Percentiles rank a stretch among this genome's conserved stretches.
Conservation (phyloP, 2,113 vertebrate genomes). For the Odocoileus hemionus region DNA sequence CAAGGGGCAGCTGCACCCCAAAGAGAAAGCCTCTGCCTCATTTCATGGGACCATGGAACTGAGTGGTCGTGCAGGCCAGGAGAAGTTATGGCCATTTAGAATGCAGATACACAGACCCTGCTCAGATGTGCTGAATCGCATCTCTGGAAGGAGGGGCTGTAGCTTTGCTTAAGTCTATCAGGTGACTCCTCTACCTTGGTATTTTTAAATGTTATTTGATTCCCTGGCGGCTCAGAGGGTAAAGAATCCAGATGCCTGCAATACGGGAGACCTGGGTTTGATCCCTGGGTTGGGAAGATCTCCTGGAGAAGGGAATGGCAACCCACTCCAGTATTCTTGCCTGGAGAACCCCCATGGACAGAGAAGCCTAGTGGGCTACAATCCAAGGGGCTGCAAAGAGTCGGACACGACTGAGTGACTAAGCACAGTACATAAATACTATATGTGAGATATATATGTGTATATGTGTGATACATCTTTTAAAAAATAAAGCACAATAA, state of each 20-base stretch:
- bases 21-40: neutral
- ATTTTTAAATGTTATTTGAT: neutral
- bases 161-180: neutral
- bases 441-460: neutral
- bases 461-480: neutral
- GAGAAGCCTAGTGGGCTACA: too few species aligned
- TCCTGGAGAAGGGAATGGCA: too few species aligned
- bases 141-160: neutral
- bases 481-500: neutral
- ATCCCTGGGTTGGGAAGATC: neutral
- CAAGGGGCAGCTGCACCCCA: neutral
- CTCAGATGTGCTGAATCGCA: neutral
- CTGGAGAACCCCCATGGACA: too few species aligned
- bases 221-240: neutral
- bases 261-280: neutral
- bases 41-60: neutral
- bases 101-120: neutral
- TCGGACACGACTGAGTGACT: too few species aligned
- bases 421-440: neutral
- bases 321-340: too few species aligned
- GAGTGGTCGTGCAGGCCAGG: neutral
- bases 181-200: neutral
- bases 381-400: too few species aligned
- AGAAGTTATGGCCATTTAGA: neutral
- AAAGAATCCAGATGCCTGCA: neutral